phyloP scores from a whole-genome alignment of 2,888 invertebrate species.

The Synergus itoensis region DNA sequence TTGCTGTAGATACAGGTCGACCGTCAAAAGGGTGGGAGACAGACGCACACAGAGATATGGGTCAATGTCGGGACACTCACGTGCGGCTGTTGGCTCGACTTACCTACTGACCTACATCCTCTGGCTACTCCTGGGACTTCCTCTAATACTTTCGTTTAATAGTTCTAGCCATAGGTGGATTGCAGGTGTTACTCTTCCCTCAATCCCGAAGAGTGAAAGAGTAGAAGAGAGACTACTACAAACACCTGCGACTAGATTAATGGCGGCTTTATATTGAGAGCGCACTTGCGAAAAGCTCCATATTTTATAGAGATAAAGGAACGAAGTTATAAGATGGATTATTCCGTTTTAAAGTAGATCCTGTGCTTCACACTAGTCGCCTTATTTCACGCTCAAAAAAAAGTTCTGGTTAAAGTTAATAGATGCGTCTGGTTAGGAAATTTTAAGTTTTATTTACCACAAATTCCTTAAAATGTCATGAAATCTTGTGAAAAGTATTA shows the following conservation, averaged over 20 bases:
- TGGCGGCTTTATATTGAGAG: background rate
- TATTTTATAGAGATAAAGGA: background rate
- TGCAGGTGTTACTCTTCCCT: constrained; percentile 17
- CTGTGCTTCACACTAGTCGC: no score
- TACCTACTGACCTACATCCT: constrained; percentile 71
- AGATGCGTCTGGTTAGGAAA: no score
- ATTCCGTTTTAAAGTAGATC: background rate
- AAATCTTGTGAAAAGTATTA: no score
- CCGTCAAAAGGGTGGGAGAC: constrained; percentile 39
- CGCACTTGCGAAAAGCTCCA: background rate
- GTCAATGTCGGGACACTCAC: constrained; percentile 71
- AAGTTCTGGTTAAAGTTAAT: no score
- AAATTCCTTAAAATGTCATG: no score
- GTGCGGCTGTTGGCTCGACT: constrained; percentile 67
- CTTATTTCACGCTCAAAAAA: no score
- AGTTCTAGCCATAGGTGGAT: background rate
- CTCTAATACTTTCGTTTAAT: background rate
- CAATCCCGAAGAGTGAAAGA: background rate
- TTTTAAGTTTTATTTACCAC: no score
- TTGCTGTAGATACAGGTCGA: constrained; percentile 27
- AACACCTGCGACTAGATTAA: constrained; percentile 32
- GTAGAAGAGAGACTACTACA: background rate
- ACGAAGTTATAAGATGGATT: background rate
- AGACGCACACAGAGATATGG: constrained; percentile 66
- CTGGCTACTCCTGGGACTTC: constrained; percentile 42